Evolutionary conservation across 2,797 vertebrate genomes (phyloP), one percentile per base, ranked within the genome.

Genomic region (Alexandromys oeconomus): DNA sequence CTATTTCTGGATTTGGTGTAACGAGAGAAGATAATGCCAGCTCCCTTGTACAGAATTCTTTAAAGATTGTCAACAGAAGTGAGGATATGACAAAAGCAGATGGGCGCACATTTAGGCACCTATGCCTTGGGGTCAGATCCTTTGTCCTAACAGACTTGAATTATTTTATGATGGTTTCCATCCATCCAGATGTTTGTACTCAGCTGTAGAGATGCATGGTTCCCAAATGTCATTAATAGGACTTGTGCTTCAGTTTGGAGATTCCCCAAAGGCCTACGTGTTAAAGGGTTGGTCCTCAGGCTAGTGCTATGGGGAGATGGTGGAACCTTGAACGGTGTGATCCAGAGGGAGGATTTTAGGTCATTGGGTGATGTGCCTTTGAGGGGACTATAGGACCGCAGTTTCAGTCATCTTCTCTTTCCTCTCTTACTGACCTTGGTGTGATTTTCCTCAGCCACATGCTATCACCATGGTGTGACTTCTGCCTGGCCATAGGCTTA

Each of bases 1-100:
- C 93, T 97, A 92, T 97, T 97, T 95, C 88, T 92, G 96, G 86
- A 80, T 46, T 92, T 80, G 86, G 92, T 93, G 89, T 76, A 76
- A 87, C 48, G 93, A 95, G 69, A 94, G 86, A 96, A 97, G 94
- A 92, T 86, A 91, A 94, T 91, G 91, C 73, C 74, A 76, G 87
- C 78, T 80, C 86, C 48, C 78, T 63, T 82, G 48, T 73, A 88
- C 63, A 67, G 85, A 92, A 93, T 88, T 94, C 92, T 71, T 94
- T 78, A 71, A 84, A 78, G 65, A 61, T 82, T 43, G 51, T 46
- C 67, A n/a, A 4, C n/a, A 5, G 13, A 37, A 78, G 37, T 27
- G 31, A 78, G 63, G 78, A 37, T 25, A 37, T 90, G 25, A 48
- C 40, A 31, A 86, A 77, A 91, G 54, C 37, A 73, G 71, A 40